Evolutionary conservation across 2,113 vertebrate species (phyloP).

Genomic region (Erythrocercus mccallii): DNA sequence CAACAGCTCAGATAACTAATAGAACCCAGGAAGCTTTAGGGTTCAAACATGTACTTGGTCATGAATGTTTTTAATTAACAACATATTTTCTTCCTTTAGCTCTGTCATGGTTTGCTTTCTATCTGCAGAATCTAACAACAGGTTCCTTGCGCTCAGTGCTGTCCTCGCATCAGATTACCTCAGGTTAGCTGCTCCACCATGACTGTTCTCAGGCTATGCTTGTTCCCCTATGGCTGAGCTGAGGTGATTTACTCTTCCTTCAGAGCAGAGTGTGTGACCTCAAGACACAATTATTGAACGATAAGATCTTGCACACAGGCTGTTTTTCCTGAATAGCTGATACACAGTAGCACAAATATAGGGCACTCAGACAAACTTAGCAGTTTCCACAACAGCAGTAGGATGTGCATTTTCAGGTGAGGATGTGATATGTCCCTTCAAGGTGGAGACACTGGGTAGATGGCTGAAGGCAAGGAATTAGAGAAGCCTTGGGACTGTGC

Average conservation of each 20-base stretch:
- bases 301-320: background rate
- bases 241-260: background rate
- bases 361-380: fast-evolving
- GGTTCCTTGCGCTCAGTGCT: background rate
- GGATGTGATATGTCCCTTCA: background rate
- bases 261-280: background rate
- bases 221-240: background rate
- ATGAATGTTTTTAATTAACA: background rate
- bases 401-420: background rate
- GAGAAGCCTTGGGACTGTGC: background rate
- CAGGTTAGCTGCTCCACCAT: background rate
- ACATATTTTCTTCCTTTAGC: background rate
- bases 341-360: fast-evolving
- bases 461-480: background rate
- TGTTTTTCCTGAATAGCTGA: background rate
- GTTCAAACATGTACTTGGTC: background rate
- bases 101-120: background rate
- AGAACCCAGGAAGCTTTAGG: background rate
- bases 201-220: background rate
- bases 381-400: background rate
- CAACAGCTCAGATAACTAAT: background rate
- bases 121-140: background rate
- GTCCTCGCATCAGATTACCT: background rate
- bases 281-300: background rate
- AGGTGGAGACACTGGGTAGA: background rate